phyloP scores from a whole-genome alignment of 2,797 vertebrate genomes.

The Sebastes dallii region DNA sequence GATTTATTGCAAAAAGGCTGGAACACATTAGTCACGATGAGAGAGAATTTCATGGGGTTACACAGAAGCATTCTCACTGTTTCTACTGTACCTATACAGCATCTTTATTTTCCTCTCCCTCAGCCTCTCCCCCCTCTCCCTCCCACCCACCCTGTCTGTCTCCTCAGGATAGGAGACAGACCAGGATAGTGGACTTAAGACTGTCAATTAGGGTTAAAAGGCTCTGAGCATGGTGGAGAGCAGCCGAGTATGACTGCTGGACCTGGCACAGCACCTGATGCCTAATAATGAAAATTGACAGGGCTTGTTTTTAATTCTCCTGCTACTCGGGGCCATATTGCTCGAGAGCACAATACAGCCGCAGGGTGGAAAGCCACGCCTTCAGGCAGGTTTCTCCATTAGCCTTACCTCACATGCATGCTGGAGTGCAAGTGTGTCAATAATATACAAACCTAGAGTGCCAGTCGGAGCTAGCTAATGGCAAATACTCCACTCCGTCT shows the following conservation, averaged over 20 bases:
- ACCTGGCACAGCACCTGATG: slow-evolving; percentile 73
- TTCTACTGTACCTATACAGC: slow-evolving; percentile 1
- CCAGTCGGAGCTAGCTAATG: slow-evolving; percentile 4
- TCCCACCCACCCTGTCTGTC: slow-evolving; percentile 8
- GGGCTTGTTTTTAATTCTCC: slow-evolving; percentile 73
- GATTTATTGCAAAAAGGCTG: neutral
- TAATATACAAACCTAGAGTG: slow-evolving; percentile 37
- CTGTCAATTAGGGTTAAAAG: slow-evolving; percentile 81
- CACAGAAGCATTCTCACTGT: neutral
- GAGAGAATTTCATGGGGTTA: neutral
- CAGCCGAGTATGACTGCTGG: slow-evolving; percentile 57
- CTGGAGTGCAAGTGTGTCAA: slow-evolving; percentile 38
- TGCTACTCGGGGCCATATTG: slow-evolving; percentile 56
- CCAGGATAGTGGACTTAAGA: slow-evolving; percentile 65
- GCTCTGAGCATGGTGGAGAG: slow-evolving; percentile 62
- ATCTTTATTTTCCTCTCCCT: slow-evolving; percentile 11
- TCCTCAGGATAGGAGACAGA: slow-evolving; percentile 36
- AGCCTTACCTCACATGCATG: slow-evolving; percentile 13
- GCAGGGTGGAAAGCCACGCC: slow-evolving; percentile 54
- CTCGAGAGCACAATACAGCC: slow-evolving; percentile 53
- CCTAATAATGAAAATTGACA: slow-evolving; percentile 79
- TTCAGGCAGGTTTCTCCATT: slow-evolving; percentile 64
- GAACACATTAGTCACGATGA: neutral
- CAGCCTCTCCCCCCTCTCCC: neutral
- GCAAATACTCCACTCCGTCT: neutral